Base-by-base conservation (phyloP, 2,797 vertebrate genomes). In the Hydrocynus forskahlii region DNA sequence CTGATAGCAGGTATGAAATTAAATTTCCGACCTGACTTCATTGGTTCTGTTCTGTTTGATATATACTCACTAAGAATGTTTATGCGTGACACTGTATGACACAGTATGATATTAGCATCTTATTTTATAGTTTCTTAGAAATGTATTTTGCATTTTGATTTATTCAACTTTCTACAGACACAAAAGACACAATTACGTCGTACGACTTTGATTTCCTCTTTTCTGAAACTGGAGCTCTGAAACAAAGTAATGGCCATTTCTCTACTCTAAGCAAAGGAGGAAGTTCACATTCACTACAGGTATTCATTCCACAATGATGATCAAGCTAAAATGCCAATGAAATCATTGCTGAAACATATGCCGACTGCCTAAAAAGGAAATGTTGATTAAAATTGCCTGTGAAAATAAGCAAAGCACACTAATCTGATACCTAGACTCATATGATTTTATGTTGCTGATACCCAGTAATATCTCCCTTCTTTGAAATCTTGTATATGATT, bases 181-280 rank as follows among this genome's bases (percentile, higher is more conserved):
- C 73, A 29, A 52, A 83, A 50, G 59, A 79, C 29, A 62, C 73
- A 7, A 21, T 52, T n/a, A 72, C 63, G 7, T 40, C 71, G 45
- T 83, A 83, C 69, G 81, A 78, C 54, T 83, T 83, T 4, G 55
- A 78, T 74, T 83, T 83, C 62, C 70, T 83, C 4, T 83, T 83
- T 62, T 83, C 81, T 69, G 81, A 83, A 6, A 5, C n/a, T 43
- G 81, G 81, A 54, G 16, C 16, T 40, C 54, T 78, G 7, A 83
- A 83, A 66, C 63, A 83, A 75, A 83, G 76, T 14, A 75, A 78
- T 35, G 78, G 81, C 8, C 45, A 78, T 29, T 74, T 83, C 54
- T 78, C 52, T 40, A 7, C 76, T 35, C 70, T 78, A 52, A 62
- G 14, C 63, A 75, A 21, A 78, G 63, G 63, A 2, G 60, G 70